A percentile compares a stretch with the other conserved stretches of the same genome.
phyloP scores from a whole-genome alignment of 2,797 vertebrate species.

The Mycteria americana region DNA sequence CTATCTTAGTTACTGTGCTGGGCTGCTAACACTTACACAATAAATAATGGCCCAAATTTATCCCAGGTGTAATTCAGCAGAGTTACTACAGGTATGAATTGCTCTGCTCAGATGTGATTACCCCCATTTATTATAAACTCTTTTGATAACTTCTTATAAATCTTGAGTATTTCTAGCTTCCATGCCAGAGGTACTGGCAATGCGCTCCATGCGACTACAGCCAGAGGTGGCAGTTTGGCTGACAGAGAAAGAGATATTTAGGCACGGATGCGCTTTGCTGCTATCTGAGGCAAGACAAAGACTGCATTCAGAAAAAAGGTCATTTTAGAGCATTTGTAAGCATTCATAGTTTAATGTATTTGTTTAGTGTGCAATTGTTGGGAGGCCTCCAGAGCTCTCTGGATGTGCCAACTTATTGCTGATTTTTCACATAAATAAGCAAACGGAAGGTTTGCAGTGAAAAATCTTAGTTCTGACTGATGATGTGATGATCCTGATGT shows the following conservation, averaged over 20 bases:
- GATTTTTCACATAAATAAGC: neutral
- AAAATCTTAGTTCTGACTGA: neutral
- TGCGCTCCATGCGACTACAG: neutral
- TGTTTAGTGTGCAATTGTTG: neutral
- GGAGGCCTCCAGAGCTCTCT: neutral
- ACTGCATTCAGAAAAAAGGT: neutral
- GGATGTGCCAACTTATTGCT: neutral
- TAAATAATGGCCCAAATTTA: constrained; percentile 36
- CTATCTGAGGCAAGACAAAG: neutral
- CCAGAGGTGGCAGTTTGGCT: neutral
- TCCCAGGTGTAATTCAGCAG: constrained; percentile 8
- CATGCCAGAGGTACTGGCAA: neutral
- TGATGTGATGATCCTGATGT: neutral
- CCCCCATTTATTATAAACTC: constrained; percentile 1
- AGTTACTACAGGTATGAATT: constrained; percentile 5
- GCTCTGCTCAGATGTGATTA: neutral
- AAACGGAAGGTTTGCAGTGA: neutral
- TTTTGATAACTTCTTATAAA: constrained; percentile 26
- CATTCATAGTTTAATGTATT: neutral
- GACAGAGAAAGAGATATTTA: neutral
- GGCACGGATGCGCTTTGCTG: neutral
- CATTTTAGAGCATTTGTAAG: neutral
- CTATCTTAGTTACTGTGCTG: neutral
- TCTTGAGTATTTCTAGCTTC: neutral
- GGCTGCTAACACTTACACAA: neutral